A percentile compares a stretch with the other conserved stretches of the same genome.
These are phyloP conservation scores for Altica lythri DNA, from an alignment of 2,888 invertebrate species.

Conservation along the genomic window DNA sequence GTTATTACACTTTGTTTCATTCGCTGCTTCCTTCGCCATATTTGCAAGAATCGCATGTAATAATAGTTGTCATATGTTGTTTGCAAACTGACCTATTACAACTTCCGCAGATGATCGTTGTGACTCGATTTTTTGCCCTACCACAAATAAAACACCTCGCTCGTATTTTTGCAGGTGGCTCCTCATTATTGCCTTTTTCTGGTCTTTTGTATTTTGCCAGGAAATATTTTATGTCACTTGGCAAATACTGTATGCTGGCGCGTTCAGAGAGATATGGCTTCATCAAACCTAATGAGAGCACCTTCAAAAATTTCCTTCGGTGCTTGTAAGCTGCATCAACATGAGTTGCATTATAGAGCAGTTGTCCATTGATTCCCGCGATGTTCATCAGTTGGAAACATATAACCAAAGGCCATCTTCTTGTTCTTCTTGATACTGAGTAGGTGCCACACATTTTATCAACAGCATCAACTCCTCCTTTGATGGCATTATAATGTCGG, in stretches of 20 bases:
- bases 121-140: no score
- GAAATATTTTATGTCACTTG: no score
- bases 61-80: not conserved
- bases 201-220: no score
- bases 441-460: not conserved
- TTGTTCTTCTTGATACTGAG: not conserved
- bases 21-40: conserved; percentile 1
- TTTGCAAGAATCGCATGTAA: conserved; percentile 7
- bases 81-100: no score
- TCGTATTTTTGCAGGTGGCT: no score
- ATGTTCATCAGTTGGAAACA: not conserved
- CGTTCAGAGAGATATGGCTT: no score
- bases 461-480: not conserved
- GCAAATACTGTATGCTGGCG: no score
- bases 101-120: no score
- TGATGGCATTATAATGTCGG: not conserved
- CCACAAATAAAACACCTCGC: no score
- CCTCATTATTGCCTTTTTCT: no score
- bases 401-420: not conserved
- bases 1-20: not conserved
- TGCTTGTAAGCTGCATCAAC: not conserved
- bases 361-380: not conserved
- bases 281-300: conserved; percentile 25
- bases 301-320: not conserved
- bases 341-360: not conserved